Conservation (phyloP, 2,888 invertebrate genomes). For the Trichacis sp. region DNA sequence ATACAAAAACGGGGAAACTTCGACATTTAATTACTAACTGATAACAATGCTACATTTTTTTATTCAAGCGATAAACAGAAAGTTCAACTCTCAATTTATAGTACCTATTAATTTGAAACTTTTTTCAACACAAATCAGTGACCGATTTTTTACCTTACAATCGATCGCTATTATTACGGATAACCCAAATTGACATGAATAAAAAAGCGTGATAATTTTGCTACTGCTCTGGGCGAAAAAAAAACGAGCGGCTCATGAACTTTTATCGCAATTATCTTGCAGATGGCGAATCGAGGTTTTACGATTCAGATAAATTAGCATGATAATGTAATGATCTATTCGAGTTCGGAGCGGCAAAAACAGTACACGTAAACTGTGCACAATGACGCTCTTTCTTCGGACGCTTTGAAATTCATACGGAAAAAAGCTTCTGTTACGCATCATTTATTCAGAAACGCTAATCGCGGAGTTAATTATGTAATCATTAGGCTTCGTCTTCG, state of each 20-base stretch:
- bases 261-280: slow-evolving; percentile 6
- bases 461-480: neutral
- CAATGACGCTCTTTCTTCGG: neutral
- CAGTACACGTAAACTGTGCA: neutral
- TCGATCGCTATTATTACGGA: too few relatives aligned
- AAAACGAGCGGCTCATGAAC: slow-evolving; percentile 11
- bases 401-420: neutral
- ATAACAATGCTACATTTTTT: too few relatives aligned
- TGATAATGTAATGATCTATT: slow-evolving; percentile 9
- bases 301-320: slow-evolving; percentile 12
- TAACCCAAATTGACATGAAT: neutral
- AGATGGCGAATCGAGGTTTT: neutral
- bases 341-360: neutral
- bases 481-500: neutral
- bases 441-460: neutral
- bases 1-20: too few relatives aligned
- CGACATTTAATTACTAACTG: too few relatives aligned
- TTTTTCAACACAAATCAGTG: too few relatives aligned
- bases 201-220: too few relatives aligned
- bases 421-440: neutral
- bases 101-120: too few relatives aligned
- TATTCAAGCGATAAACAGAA: too few relatives aligned
- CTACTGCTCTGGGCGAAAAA: neutral
- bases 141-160: too few relatives aligned
- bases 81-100: too few relatives aligned